Evolutionary conservation across 2,888 invertebrate genomes (phyloP).

Genomic region (Pammene fasciana): DNA sequence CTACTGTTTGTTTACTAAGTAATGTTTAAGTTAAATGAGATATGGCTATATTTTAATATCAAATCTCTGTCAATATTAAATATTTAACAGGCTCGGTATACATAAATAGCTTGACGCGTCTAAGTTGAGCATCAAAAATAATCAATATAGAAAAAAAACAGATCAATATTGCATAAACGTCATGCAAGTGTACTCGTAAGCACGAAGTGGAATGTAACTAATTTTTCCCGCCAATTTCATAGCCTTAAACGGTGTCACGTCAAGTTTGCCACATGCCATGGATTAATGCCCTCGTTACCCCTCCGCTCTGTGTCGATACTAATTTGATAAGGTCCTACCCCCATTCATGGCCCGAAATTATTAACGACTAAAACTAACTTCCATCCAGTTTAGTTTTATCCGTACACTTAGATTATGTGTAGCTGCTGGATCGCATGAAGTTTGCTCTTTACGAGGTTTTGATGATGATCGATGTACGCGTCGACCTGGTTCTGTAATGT

Average conservation of each 20-base stretch:
- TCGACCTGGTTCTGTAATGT: constrained; percentile 31
- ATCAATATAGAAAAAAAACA: too few species aligned
- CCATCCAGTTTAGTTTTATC: constrained; percentile 36
- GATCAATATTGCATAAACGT: too few species aligned
- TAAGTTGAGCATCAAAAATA: too few species aligned
- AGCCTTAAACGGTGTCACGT: constrained; percentile 49
- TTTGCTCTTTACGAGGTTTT: constrained; percentile 41
- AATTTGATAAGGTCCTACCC: constrained; percentile 45
- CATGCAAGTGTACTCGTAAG: too few species aligned
- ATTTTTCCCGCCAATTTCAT: constrained; percentile 20
- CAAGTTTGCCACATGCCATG: constrained; percentile 47
- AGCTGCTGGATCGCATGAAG: constrained; percentile 33
- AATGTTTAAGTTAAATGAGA: too few species aligned
- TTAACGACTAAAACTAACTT: constrained; percentile 36
- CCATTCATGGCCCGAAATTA: constrained; percentile 50
- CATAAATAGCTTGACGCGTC: too few species aligned
- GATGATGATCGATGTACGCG: constrained; percentile 41
- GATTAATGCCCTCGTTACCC: constrained; percentile 53
- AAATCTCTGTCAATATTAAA: too few species aligned
- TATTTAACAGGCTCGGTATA: too few species aligned
- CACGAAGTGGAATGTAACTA: too few species aligned
- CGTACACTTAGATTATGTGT: constrained; percentile 33
- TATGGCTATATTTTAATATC: too few species aligned
- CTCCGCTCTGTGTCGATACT: constrained; percentile 44
- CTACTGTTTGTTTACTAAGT: too few species aligned